Evolutionary conservation across 2,888 invertebrate species (phyloP).

Genomic region (Epinotia brunnichana): DNA sequence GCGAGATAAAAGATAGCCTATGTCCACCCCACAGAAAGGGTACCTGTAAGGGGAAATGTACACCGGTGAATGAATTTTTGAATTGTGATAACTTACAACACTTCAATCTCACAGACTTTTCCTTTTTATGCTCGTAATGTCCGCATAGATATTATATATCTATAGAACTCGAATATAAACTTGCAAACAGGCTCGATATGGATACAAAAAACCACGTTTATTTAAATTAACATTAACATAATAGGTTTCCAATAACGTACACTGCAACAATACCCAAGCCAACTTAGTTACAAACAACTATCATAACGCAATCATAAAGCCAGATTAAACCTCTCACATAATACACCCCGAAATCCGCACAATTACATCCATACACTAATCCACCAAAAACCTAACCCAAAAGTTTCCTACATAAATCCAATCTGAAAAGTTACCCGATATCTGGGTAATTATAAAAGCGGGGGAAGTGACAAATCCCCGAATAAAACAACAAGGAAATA

Average conservation of each 20-base stretch:
- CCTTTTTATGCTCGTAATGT: too few relatives aligned
- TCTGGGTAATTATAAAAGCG: constrained; percentile 80
- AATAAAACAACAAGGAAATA: constrained; percentile 85
- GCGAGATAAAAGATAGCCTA: too few relatives aligned
- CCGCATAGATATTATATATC: too few relatives aligned
- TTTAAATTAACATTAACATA: neutral
- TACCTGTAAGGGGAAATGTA: too few relatives aligned
- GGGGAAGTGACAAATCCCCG: constrained; percentile 82
- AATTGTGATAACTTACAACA: too few relatives aligned
- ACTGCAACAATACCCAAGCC: neutral
- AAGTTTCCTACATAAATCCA: constrained; percentile 70
- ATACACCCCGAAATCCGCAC: constrained; percentile 60
- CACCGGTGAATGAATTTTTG: too few relatives aligned
- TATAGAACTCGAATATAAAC: too few relatives aligned
- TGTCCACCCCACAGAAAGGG: too few relatives aligned
- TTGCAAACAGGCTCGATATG: neutral
- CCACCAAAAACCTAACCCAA: constrained; percentile 60
- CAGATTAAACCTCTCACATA: constrained; percentile 43
- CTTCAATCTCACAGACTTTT: too few relatives aligned
- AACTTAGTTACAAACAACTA: constrained; percentile 32
- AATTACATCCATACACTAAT: constrained; percentile 67
- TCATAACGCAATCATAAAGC: constrained; percentile 35
- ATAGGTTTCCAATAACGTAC: neutral
- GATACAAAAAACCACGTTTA: neutral
- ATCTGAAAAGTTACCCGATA: constrained; percentile 79